A percentile compares a stretch with the other conserved stretches of the same genome.
Evolutionary conservation across 2,113 vertebrate species (phyloP).

Genomic region (Datnioides undecimradiatus): DNA sequence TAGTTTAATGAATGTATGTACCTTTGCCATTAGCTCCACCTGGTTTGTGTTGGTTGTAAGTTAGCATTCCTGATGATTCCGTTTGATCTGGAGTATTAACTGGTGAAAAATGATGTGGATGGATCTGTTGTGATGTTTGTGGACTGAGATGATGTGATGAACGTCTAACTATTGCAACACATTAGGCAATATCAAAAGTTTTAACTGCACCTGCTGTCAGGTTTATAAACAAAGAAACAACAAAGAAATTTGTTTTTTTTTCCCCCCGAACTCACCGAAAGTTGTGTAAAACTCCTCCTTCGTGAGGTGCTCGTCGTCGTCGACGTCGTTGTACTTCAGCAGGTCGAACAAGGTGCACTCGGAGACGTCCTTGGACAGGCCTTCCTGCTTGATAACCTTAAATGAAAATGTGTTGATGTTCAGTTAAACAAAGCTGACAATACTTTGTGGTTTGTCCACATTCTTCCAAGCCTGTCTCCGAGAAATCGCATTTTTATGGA

Average conservation of each 20-base stretch:
- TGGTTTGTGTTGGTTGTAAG: neutral
- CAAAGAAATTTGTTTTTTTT: neutral
- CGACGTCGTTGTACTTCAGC: slow-evolving; percentile 92
- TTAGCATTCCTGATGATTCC: neutral
- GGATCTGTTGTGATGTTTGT: neutral
- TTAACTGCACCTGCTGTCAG: too few relatives aligned
- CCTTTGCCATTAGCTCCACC: neutral
- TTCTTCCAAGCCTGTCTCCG: neutral
- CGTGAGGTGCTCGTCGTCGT: slow-evolving; percentile 89
- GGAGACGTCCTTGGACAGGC: slow-evolving; percentile 86
- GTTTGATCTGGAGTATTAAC: neutral
- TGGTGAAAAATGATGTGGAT: neutral
- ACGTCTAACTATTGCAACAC: too few relatives aligned
- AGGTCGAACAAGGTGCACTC: slow-evolving; percentile 94
- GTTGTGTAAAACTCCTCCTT: slow-evolving; percentile 94
- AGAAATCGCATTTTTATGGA: neutral
- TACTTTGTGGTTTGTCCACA: neutral
- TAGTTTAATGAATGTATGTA: neutral
- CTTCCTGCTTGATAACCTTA: slow-evolving; percentile 95
- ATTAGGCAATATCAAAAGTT: neutral
- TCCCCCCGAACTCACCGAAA: slow-evolving; percentile 88
- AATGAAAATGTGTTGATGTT: slow-evolving; percentile 51
- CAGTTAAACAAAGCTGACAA: slow-evolving; percentile 7
- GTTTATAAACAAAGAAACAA: neutral
- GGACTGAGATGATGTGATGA: neutral